phyloP scores from a whole-genome alignment of 2,888 invertebrate genomes.

The Hipparchia sbordonii region DNA sequence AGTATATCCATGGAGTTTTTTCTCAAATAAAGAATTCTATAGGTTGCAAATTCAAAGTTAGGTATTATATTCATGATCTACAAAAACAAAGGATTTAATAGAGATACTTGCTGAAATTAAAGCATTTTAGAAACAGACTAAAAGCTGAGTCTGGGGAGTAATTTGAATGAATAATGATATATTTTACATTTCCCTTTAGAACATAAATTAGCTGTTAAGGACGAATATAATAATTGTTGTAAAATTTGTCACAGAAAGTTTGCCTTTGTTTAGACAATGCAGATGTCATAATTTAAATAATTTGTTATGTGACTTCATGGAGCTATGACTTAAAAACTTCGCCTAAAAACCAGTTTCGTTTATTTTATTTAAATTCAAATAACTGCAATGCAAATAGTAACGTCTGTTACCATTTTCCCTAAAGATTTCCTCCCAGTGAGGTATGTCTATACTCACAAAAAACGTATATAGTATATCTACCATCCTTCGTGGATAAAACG shows the following conservation, averaged over 20 bases:
- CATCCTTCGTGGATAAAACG: background rate
- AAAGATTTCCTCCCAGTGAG: no score
- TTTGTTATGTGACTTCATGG: no score
- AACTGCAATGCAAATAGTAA: background rate
- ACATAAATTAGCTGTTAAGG: background rate
- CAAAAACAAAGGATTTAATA: background rate
- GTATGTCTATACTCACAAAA: no score
- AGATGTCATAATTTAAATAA: background rate
- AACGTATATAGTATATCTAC: no score
- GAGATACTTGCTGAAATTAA: background rate
- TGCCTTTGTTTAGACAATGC: background rate
- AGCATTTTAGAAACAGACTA: background rate
- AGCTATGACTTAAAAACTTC: no score
- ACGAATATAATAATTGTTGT: background rate
- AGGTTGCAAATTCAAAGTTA: no score
- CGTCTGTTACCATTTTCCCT: no score
- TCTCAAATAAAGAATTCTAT: no score
- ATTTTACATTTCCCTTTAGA: conserved; percentile 1
- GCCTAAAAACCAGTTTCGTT: no score
- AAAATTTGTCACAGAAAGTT: background rate
- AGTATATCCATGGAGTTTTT: no score
- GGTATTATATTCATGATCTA: no score
- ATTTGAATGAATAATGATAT: background rate
- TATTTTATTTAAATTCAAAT: background rate
- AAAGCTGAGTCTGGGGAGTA: background rate